These are phyloP conservation scores for Aegypius monachus DNA, from an alignment of 2,113 vertebrate species.

Conservation along the genomic window DNA sequence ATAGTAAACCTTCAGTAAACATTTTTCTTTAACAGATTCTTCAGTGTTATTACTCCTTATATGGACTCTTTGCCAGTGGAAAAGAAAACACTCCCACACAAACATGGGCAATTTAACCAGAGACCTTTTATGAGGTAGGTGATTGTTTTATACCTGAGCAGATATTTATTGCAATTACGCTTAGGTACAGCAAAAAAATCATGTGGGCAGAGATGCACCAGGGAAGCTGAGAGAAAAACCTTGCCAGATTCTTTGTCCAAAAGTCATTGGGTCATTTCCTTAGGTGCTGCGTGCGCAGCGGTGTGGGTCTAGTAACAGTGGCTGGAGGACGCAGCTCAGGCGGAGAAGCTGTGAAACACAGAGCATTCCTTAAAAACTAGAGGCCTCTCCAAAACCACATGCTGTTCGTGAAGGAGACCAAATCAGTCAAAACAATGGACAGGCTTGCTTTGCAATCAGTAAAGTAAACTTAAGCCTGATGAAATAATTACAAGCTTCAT, in stretches of 20 bases:
- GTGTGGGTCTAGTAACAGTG: not conserved
- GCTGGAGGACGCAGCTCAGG: not conserved
- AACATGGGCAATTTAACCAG: not conserved
- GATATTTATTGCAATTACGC: not conserved
- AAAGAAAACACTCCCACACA: slow-evolving; percentile 19
- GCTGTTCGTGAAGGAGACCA: not conserved
- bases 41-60: slow-evolving; percentile 37
- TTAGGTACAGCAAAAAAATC: not conserved
- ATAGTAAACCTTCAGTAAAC: slow-evolving; percentile 29
- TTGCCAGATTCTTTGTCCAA: not conserved
- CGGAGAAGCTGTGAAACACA: not conserved
- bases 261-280: not conserved
- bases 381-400: not conserved
- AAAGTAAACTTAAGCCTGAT: not conserved
- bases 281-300: rapidly evolving
- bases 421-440: not conserved
- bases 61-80: slow-evolving; percentile 17
- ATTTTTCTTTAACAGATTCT: slow-evolving; percentile 22
- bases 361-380: not conserved
- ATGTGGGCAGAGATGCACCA: not conserved
- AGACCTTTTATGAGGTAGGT: not conserved
- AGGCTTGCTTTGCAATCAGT: not conserved
- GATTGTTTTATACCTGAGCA: slow-evolving; percentile 20
- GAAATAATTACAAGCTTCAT: not conserved
- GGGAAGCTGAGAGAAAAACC: not conserved